Conservation (phyloP, 2,888 invertebrate species). For the Drosophila quinaria region DNA sequence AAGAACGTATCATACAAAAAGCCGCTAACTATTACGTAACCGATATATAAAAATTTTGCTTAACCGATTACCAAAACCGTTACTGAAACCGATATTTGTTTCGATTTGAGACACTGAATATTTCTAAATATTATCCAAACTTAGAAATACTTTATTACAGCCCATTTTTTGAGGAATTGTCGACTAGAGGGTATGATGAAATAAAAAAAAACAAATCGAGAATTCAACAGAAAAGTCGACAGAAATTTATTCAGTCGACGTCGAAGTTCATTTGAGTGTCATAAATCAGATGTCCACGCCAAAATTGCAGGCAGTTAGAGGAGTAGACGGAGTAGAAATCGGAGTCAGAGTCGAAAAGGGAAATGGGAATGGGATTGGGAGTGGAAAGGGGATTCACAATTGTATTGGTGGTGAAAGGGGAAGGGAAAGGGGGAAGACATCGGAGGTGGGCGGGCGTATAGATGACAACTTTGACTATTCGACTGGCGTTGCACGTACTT, state of each 20-base stretch:
- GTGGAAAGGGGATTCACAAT: background rate
- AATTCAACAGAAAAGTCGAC: constrained; percentile 53
- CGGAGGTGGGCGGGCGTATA: constrained; percentile 48
- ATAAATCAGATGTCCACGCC: constrained; percentile 66
- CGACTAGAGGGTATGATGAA: constrained; percentile 27
- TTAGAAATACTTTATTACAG: too few relatives aligned
- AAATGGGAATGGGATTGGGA: background rate
- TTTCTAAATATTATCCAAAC: too few relatives aligned
- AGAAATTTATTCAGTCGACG: constrained; percentile 69
- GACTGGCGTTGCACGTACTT: constrained; percentile 63
- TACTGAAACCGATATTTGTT: too few relatives aligned
- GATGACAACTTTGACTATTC: constrained; percentile 67
- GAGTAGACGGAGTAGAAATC: background rate
- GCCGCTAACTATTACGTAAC: too few relatives aligned
- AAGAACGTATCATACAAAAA: too few relatives aligned
- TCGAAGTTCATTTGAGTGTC: constrained; percentile 77
- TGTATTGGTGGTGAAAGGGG: background rate
- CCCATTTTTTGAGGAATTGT: background rate
- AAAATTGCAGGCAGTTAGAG: constrained; percentile 34
- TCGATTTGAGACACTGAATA: too few relatives aligned
- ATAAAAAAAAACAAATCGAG: constrained; percentile 47
- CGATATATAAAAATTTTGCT: too few relatives aligned
- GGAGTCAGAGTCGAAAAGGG: background rate
- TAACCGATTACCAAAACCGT: too few relatives aligned
- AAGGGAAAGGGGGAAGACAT: background rate